A percentile compares a stretch with the other conserved stretches of the same genome.
Conservation (phyloP, 2,113 vertebrate genomes). For the Anser cygnoides region DNA sequence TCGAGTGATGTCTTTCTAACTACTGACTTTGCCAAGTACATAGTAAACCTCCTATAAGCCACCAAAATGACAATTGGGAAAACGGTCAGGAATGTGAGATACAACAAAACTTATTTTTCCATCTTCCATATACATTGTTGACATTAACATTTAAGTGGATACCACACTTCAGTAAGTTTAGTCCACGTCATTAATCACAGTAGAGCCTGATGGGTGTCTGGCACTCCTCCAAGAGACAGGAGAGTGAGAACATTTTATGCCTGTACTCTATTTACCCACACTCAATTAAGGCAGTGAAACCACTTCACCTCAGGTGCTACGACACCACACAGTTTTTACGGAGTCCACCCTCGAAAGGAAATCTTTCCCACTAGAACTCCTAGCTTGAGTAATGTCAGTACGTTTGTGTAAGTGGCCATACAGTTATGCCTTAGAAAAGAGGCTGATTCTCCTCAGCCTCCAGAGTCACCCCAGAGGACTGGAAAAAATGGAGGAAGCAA, state of each 20-base stretch:
- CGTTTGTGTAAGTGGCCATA: not conserved
- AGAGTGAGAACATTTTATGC: not conserved
- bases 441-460: not conserved
- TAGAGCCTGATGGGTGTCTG: not conserved
- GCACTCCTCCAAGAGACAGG: not conserved
- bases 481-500: not conserved
- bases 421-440: not conserved
- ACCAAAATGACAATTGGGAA: not conserved
- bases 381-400: not conserved
- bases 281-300: not conserved
- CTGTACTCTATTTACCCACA: not conserved
- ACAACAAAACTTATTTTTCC: not conserved
- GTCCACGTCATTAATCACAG: not conserved
- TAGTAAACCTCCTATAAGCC: not conserved
- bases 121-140: not conserved
- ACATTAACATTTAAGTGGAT: not conserved
- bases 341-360: not conserved
- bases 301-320: not conserved
- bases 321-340: not conserved
- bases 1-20: too few relatives aligned
- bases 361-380: not conserved
- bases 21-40: not conserved
- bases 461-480: not conserved
- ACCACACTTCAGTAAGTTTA: not conserved
- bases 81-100: not conserved